These are phyloP conservation scores for Apteryx mantelli DNA, from an alignment of 2,113 vertebrate species.

Conservation along the genomic window DNA sequence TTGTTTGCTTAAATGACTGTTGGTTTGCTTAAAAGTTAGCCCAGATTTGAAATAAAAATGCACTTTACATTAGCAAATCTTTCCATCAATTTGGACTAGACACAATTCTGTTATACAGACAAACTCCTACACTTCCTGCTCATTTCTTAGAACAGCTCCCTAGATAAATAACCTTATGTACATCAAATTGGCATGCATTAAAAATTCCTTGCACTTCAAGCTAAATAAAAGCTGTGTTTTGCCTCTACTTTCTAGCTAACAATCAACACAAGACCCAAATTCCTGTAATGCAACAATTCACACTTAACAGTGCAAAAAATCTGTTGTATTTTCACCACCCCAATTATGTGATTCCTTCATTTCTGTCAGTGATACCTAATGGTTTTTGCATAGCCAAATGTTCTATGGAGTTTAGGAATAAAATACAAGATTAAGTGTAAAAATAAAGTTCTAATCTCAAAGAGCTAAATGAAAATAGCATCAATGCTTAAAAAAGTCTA, in stretches of 20 bases:
- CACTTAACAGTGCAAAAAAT: not conserved
- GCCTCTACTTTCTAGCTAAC: not conserved
- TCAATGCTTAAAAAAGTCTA: not conserved
- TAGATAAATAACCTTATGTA: not conserved
- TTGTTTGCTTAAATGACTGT: not conserved
- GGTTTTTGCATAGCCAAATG: not conserved
- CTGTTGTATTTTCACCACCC: not conserved
- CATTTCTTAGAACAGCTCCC: not conserved
- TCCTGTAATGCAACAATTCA: not conserved
- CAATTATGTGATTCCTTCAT: not conserved
- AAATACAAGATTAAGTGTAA: not conserved
- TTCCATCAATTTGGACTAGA: not conserved
- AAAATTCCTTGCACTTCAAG: not conserved
- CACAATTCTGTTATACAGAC: not conserved
- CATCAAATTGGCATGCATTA: not conserved
- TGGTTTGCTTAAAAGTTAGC: not conserved
- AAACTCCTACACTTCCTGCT: not conserved
- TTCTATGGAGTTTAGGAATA: not conserved
- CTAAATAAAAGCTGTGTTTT: not conserved
- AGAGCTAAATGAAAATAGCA: not conserved
- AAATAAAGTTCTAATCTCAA: not conserved
- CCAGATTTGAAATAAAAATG: not conserved
- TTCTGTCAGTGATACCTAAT: not conserved
- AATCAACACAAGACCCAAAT: not conserved
- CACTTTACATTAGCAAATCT: not conserved